Base-by-base conservation (phyloP, 2,797 vertebrate species). In the Iguana delicatissima region DNA sequence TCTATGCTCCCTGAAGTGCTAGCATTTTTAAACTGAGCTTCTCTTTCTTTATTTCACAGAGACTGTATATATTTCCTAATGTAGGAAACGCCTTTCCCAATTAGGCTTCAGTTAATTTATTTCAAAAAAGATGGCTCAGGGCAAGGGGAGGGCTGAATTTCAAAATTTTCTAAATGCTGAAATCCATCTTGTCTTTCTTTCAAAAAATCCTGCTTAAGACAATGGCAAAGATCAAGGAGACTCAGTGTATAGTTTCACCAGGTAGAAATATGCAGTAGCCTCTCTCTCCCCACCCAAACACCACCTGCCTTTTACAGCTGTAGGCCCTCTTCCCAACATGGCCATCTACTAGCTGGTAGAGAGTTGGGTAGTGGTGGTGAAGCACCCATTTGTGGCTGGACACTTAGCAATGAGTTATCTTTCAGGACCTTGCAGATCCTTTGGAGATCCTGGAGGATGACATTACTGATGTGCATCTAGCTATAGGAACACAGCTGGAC, bases 11-110 rank as follows among this genome's bases (percentile, higher is more conserved):
- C 82, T 55, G 35, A 80, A 80, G n/a, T 64, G 50, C 42, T 80
- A 88, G 52, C 0, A 0, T 88, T 67, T 59, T 85, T 35, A 62
- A 64, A 42, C 0, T 69, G 64, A 24, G 42, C 46, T 73, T 50
- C 5, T 87, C 35, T 35, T 88, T 84, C 16, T 32, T 86, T 42
- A 55, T 3, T 64, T 84, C 76, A 83, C 85, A 67, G 64, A 50
- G 24, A 13, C 77, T 64, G 38, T n/a, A 89, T 29, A 62, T 26
- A 50, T 77, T 46, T 26, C 8, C 0, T 0, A 38, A 76, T 67
- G 81, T 88, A 0, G 62, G 77, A 79, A 52, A 69, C 26, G 74
- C 32, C n/a, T 91, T 57, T 77, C 83, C 73, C 74, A 88, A 42
- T 83, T 77, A 77, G 29, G 18, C 64, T 91, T 20, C 35, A 84